These are phyloP conservation scores for Atherinosoma microstoma DNA, from an alignment of 2,797 vertebrate genomes.

Conservation along the genomic window DNA sequence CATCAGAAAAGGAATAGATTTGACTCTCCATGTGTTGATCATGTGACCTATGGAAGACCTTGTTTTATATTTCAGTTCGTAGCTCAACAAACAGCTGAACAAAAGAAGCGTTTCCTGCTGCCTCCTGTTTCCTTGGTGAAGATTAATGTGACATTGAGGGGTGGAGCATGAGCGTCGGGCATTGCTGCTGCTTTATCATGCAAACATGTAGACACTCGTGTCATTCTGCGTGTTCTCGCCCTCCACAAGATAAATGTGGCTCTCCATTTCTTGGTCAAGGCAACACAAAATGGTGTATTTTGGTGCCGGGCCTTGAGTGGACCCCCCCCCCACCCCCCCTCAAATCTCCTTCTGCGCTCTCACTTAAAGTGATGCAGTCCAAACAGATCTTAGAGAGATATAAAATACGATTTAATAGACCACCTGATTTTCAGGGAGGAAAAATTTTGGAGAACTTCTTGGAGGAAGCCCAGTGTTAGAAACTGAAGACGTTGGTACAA, in stretches of 20 bases:
- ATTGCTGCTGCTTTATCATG: constrained; percentile 17
- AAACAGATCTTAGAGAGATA: constrained; percentile 54
- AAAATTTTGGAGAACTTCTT: constrained; percentile 41
- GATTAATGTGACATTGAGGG: constrained; percentile 45
- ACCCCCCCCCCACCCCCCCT: too few species aligned
- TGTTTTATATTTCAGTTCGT: background rate
- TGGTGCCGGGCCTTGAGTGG: constrained; percentile 21
- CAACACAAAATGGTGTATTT: constrained; percentile 47
- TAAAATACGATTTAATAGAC: constrained; percentile 57
- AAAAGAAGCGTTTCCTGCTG: background rate
- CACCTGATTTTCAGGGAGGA: constrained; percentile 47
- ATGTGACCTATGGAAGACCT: background rate
- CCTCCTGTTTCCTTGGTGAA: constrained; percentile 17
- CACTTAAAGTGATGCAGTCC: constrained; percentile 47
- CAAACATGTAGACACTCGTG: constrained; percentile 34
- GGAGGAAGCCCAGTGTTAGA: constrained; percentile 34
- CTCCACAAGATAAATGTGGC: constrained; percentile 66
- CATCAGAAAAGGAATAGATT: background rate
- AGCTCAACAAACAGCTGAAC: background rate
- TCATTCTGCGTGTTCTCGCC: constrained; percentile 48
- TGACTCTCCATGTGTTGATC: background rate
- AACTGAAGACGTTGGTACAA: constrained; percentile 40
- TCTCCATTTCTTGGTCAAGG: constrained; percentile 52
- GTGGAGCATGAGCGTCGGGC: background rate
- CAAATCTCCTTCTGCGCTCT: constrained; percentile 48